These are phyloP conservation scores for Aplodontia rufa DNA, from an alignment of 2,113 vertebrate genomes.

Conservation along the genomic window DNA sequence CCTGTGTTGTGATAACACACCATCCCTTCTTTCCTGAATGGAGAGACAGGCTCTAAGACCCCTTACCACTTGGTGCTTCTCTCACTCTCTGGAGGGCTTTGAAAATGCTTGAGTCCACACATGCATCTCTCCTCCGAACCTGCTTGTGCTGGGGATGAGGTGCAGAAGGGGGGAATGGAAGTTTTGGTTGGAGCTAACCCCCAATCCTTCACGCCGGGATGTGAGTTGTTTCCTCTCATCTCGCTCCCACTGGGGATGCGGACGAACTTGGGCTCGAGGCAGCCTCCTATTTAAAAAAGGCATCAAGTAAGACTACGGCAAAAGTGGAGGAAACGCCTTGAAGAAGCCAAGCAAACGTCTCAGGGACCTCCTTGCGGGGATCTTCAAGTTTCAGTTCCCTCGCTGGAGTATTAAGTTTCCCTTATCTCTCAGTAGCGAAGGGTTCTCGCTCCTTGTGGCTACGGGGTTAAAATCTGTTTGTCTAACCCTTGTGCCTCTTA, in stretches of 20 bases:
- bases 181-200: neutral
- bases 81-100: neutral
- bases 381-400: neutral
- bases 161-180: neutral
- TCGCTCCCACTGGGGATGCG: neutral
- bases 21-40: neutral
- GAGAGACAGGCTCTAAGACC: neutral
- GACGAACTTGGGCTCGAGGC: neutral
- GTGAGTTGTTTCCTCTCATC: neutral
- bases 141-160: neutral
- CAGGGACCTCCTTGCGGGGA: neutral
- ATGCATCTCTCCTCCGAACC: neutral
- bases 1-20: rapidly evolving
- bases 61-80: neutral
- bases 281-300: neutral
- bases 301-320: neutral
- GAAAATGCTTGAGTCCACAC: neutral
- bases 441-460: neutral
- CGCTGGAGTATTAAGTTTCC: neutral
- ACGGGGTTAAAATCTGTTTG: neutral
- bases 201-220: neutral
- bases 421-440: neutral
- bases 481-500: neutral
- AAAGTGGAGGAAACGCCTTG: neutral
- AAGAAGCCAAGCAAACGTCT: neutral